Percentiles rank a stretch among this genome's conserved stretches.
These are phyloP conservation scores for Drosophila ustulata DNA, from an alignment of 2,888 invertebrate species.

Conservation along the genomic window DNA sequence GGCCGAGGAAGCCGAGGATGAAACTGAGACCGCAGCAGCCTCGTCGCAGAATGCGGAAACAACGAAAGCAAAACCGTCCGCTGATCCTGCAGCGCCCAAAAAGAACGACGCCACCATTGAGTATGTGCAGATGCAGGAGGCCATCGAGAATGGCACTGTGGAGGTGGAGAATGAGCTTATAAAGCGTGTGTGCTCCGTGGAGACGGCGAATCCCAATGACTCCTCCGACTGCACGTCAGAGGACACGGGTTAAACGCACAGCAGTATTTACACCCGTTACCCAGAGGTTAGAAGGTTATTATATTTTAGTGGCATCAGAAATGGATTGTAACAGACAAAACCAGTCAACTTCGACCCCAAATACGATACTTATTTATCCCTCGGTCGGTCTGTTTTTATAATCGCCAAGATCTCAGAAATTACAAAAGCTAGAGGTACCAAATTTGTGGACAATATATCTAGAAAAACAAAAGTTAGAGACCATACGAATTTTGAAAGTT, in stretches of 20 bases:
- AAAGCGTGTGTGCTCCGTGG: conserved; percentile 87
- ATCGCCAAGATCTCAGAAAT: background rate
- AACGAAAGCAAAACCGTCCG: conserved; percentile 52
- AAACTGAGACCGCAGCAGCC: conserved; percentile 83
- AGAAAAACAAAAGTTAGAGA: no score
- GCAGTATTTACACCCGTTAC: conserved; percentile 17
- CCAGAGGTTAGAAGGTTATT: background rate
- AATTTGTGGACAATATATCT: no score
- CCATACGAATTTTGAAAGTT: no score
- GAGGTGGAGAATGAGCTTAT: conserved; percentile 84
- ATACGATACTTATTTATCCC: background rate
- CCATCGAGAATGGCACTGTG: conserved; percentile 83
- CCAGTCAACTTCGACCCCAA: no score
- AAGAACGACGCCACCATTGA: conserved; percentile 82
- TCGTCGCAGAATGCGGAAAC: conserved; percentile 12
- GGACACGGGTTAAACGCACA: conserved; percentile 85
- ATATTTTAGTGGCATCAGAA: background rate
- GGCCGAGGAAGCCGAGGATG: conserved; percentile 86
- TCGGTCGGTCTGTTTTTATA: background rate
- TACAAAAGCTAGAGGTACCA: no score
- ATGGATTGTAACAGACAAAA: background rate
- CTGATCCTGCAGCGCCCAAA: conserved; percentile 53
- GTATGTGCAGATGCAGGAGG: conserved; percentile 85
- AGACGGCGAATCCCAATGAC: conserved; percentile 88
- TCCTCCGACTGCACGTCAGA: conserved; percentile 88